A percentile compares a stretch with the other conserved stretches of the same genome.
These are phyloP conservation scores for Chrysolina americana DNA, from an alignment of 2,888 invertebrate genomes.

Conservation along the genomic window DNA sequence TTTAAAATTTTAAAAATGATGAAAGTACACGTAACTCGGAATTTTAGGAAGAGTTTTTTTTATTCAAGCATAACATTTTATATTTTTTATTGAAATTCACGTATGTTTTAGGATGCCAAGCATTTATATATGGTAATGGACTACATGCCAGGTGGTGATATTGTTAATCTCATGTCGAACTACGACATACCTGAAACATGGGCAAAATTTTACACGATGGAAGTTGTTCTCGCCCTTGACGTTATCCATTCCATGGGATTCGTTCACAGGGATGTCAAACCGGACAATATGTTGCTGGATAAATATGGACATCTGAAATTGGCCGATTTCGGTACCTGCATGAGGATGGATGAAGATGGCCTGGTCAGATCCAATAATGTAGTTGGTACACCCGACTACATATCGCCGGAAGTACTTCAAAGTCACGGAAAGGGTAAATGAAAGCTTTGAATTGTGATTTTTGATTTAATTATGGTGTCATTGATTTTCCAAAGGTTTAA, in stretches of 20 bases:
- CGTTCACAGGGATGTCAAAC: constrained; percentile 96
- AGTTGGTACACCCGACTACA: constrained; percentile 99
- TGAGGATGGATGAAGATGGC: constrained; percentile 97
- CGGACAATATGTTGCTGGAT: constrained; percentile 98
- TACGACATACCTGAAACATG: constrained; percentile 97
- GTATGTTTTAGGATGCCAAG: constrained; percentile 83
- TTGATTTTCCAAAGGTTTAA: no score
- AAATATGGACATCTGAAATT: constrained; percentile 95
- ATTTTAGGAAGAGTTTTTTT: no score
- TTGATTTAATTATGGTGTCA: no score
- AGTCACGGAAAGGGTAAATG: constrained; percentile 82
- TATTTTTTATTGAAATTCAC: not conserved
- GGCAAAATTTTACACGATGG: constrained; percentile 66
- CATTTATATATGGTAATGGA: constrained; percentile 99
- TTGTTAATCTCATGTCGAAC: constrained; percentile 98
- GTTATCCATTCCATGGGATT: constrained; percentile 99
- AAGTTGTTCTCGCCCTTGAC: constrained; percentile 88
- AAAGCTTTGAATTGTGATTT: not conserved
- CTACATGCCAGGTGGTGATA: constrained; percentile 99
- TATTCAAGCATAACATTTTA: no score
- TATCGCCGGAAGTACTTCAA: constrained; percentile 97
- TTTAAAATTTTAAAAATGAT: no score
- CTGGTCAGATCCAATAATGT: constrained; percentile 97
- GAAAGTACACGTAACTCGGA: no score
- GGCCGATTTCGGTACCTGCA: constrained; percentile 99